Percentiles rank a stretch among this genome's conserved stretches.
These are phyloP conservation scores for Plusia festucae DNA, from an alignment of 2,888 invertebrate genomes.

Conservation along the genomic window DNA sequence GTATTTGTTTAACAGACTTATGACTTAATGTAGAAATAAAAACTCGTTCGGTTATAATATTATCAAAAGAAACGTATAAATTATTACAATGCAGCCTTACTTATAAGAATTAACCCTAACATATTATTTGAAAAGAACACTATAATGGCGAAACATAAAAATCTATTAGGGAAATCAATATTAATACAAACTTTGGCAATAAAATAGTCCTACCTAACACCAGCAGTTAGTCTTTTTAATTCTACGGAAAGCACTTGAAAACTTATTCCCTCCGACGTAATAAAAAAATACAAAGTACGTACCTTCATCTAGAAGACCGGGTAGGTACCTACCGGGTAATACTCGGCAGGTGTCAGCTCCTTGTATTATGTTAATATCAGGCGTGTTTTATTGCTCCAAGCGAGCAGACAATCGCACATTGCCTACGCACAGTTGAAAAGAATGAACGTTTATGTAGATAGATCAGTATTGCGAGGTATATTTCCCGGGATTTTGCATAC, in stretches of 20 bases:
- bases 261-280: constrained; percentile 21
- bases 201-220: constrained; percentile 29
- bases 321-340: constrained; percentile 37
- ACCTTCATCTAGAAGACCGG: constrained; percentile 24
- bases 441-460: constrained; percentile 54
- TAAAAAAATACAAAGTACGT: constrained; percentile 48
- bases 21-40: too few species aligned
- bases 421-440: constrained; percentile 32
- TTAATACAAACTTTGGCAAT: constrained; percentile 22
- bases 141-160: neutral
- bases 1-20: too few species aligned
- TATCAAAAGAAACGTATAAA: too few species aligned
- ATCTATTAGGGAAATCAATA: neutral
- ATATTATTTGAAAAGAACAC: neutral
- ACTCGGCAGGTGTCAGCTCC: constrained; percentile 41
- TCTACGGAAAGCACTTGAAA: constrained; percentile 25
- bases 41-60: too few species aligned
- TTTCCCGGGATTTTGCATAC: constrained; percentile 46
- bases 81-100: too few species aligned
- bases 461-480: constrained; percentile 34
- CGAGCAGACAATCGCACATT: constrained; percentile 23
- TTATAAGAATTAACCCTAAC: too few species aligned
- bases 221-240: constrained; percentile 15
- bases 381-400: constrained; percentile 33
- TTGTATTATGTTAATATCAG: constrained; percentile 52